Percentiles rank a stretch among this genome's conserved stretches.
These are phyloP conservation scores for Gopherus evgoodei DNA, from an alignment of 2,113 vertebrate genomes.

Conservation along the genomic window DNA sequence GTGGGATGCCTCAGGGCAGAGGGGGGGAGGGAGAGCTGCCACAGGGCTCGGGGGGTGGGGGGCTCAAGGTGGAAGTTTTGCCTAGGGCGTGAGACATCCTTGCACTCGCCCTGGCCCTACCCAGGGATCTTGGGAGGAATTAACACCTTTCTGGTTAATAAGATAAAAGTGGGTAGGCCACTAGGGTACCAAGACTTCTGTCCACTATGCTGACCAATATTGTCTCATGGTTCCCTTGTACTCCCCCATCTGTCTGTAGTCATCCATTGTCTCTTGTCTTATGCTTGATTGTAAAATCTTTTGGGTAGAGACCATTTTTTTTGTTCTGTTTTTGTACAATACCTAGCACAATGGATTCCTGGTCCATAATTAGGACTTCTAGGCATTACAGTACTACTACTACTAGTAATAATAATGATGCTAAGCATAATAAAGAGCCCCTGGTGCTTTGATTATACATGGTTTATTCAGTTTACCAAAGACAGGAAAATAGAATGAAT, in stretches of 20 bases:
- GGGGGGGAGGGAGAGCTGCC: too few relatives aligned
- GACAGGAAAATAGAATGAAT: conserved; percentile 6
- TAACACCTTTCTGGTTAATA: not conserved
- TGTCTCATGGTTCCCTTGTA: not conserved
- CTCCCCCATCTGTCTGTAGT: not conserved
- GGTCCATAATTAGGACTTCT: not conserved
- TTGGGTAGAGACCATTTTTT: not conserved
- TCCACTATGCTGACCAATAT: not conserved
- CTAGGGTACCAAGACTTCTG: not conserved
- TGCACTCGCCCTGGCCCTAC: not conserved
- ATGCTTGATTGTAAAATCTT: not conserved
- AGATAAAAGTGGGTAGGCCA: not conserved
- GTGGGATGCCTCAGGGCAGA: too few relatives aligned
- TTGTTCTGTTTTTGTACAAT: not conserved
- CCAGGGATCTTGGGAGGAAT: not conserved
- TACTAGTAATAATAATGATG: not conserved
- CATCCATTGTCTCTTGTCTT: not conserved
- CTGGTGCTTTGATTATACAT: not conserved
- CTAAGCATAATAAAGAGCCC: not conserved
- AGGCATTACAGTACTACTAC: not conserved
- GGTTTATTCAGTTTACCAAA: not conserved
- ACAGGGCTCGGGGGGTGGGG: too few relatives aligned
- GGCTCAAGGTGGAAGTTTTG: too few relatives aligned
- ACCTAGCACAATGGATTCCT: not conserved
- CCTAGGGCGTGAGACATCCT: too few relatives aligned